Conservation (phyloP, 2,113 vertebrate genomes). For the Lathamus discolor region DNA sequence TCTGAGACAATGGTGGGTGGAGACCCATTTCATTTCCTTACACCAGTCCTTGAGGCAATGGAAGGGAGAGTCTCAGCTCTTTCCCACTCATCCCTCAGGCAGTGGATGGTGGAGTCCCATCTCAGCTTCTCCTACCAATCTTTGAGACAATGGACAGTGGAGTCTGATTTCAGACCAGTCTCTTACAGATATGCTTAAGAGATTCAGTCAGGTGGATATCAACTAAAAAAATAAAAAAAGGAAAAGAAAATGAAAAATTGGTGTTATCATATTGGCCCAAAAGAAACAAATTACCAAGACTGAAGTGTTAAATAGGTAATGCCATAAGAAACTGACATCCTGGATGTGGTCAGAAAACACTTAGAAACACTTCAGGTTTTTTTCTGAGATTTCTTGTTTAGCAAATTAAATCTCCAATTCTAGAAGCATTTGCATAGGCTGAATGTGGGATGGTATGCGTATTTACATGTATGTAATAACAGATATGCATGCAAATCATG, state of each 20-base stretch:
- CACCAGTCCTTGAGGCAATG: background rate
- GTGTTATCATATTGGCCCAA: background rate
- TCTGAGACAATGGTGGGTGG: background rate
- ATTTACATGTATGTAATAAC: background rate
- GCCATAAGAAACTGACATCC: background rate
- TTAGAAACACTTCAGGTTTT: background rate
- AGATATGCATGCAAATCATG: background rate
- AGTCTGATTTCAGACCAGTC: background rate
- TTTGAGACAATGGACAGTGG: background rate
- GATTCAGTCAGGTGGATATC: background rate
- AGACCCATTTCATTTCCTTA: background rate
- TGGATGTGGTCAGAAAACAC: background rate
- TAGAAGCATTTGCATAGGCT: background rate
- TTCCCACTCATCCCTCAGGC: no score
- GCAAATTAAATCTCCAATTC: background rate
- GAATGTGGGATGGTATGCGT: accelerated
- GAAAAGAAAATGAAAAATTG: background rate
- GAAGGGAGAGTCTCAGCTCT: no score
- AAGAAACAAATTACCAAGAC: background rate
- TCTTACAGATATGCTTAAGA: background rate
- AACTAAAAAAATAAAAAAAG: background rate
- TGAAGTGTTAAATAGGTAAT: background rate
- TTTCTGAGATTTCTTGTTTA: background rate
- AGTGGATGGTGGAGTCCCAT: background rate
- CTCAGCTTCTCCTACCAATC: background rate